phyloP scores from a whole-genome alignment of 2,797 vertebrate species.

The Moxostoma hubbsi region DNA sequence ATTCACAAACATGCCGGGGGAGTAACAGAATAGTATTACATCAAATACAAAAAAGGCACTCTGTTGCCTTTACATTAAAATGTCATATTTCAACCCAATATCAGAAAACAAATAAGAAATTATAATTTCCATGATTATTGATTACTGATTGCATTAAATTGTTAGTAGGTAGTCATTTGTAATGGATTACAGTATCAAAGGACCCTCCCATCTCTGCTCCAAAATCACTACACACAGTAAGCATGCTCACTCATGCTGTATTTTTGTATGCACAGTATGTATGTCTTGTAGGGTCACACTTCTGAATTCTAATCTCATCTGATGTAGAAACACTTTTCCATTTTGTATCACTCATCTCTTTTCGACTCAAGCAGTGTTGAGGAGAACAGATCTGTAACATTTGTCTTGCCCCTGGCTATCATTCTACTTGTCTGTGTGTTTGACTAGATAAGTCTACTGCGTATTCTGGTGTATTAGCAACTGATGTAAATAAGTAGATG shows the following conservation, averaged over 20 bases:
- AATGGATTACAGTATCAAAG: too few species aligned
- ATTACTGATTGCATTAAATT: too few species aligned
- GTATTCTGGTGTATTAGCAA: not conserved
- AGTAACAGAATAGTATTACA: too few species aligned
- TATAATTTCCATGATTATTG: too few species aligned
- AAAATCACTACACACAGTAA: not conserved
- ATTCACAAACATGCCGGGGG: not conserved
- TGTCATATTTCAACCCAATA: too few species aligned
- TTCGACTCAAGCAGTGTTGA: not conserved
- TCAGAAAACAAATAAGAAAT: too few species aligned
- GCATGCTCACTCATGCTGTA: not conserved
- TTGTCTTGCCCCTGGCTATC: not conserved
- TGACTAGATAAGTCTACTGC: not conserved
- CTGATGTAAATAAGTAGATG: too few species aligned
- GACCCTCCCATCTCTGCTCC: not conserved
- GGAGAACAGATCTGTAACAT: not conserved
- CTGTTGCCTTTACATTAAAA: too few species aligned
- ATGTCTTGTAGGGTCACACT: not conserved
- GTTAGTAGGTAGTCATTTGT: too few species aligned
- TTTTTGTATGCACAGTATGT: not conserved
- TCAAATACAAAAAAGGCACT: too few species aligned
- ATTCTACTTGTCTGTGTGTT: not conserved
- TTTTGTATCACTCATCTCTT: not conserved
- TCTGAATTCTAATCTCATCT: constrained; percentile 1
- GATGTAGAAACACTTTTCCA: not conserved